These are phyloP conservation scores for Pituophis catenifer DNA, from an alignment of 2,113 vertebrate genomes.

Conservation along the genomic window DNA sequence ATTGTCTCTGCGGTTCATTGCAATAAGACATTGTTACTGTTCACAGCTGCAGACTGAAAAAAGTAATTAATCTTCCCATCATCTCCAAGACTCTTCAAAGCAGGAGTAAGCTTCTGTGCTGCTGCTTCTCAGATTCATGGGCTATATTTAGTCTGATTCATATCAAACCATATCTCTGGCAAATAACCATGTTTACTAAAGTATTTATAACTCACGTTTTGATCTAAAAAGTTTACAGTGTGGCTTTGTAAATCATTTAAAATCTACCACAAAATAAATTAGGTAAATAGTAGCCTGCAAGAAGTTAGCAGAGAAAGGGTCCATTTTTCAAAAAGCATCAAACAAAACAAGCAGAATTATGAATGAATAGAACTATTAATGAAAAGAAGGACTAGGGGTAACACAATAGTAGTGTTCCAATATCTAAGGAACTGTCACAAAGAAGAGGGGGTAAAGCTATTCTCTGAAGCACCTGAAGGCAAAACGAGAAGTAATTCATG, in stretches of 20 bases:
- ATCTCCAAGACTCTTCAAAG: not conserved
- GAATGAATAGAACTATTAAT: not conserved
- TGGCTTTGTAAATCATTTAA: not conserved
- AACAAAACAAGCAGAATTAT: not conserved
- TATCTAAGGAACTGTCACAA: not conserved
- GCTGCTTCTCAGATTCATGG: not conserved
- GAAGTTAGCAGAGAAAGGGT: not conserved
- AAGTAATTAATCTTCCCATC: not conserved
- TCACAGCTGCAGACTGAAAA: not conserved
- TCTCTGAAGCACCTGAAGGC: not conserved
- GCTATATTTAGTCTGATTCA: not conserved
- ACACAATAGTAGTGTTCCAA: not conserved
- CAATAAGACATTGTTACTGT: not conserved
- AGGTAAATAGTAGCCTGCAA: not conserved
- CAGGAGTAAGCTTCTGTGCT: not conserved
- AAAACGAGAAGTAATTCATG: not conserved
- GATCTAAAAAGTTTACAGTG: not conserved
- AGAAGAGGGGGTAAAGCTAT: not conserved
- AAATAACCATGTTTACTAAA: not conserved
- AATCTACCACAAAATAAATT: not conserved
- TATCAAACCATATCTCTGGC: not conserved
- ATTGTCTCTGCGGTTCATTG: not conserved
- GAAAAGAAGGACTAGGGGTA: not conserved
- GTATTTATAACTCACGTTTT: not conserved
- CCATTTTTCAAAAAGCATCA: not conserved